These are phyloP conservation scores for Neomicropteryx cornuta DNA, from an alignment of 1,140 invertebrate species.

Conservation along the genomic window DNA sequence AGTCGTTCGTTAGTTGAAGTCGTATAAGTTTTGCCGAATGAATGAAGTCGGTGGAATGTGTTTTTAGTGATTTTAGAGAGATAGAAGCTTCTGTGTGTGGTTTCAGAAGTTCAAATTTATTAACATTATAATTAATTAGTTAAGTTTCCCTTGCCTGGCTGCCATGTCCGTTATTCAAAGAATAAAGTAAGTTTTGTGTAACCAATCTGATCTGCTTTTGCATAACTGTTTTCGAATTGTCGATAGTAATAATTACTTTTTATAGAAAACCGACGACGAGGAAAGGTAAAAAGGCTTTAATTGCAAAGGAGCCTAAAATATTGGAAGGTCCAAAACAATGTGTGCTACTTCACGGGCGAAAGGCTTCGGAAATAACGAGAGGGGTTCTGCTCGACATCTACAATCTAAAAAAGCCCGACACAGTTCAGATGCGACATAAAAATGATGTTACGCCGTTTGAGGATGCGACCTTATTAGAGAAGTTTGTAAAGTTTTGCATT, in stretches of 20 bases:
- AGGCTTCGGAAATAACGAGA: conserved; percentile 64
- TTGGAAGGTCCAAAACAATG: conserved; percentile 81
- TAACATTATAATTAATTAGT: too few relatives aligned
- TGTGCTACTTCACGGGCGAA: conserved; percentile 77
- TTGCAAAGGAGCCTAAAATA: conserved; percentile 75
- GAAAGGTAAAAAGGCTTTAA: conserved; percentile 74
- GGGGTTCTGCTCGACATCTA: conserved; percentile 82
- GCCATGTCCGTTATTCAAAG: conserved; percentile 34
- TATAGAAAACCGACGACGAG: conserved; percentile 79
- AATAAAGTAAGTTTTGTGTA: conserved; percentile 26
- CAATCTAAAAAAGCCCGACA: conserved; percentile 76
- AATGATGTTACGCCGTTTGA: conserved; percentile 84
- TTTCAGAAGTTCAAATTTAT: too few relatives aligned
- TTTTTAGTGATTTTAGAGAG: too few relatives aligned
- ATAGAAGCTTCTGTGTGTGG: too few relatives aligned
- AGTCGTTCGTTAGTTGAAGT: too few relatives aligned
- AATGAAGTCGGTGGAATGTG: too few relatives aligned
- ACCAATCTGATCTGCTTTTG: conserved; percentile 2
- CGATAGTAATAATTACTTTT: conserved; percentile 13
- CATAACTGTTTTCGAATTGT: not conserved
- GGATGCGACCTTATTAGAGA: conserved; percentile 70
- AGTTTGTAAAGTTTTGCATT: conserved; percentile 31
- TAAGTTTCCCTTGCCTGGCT: too few relatives aligned
- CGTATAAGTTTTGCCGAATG: too few relatives aligned
- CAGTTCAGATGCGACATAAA: conserved; percentile 62